phyloP scores from a whole-genome alignment of 2,113 vertebrate species.

The Sphaerodactylus townsendi region DNA sequence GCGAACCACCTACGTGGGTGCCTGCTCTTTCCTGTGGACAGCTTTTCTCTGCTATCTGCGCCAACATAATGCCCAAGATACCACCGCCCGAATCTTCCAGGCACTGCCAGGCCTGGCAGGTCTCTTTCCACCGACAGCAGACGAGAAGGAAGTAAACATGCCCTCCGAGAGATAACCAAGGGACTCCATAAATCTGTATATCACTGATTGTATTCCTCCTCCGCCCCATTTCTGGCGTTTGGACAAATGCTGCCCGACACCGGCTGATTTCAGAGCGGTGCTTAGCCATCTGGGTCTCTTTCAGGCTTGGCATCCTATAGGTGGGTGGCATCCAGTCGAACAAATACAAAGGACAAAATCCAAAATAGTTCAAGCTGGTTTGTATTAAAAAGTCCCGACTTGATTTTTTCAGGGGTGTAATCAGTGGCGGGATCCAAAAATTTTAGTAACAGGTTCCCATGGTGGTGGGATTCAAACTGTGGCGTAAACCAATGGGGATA shows the following conservation, averaged over 20 bases:
- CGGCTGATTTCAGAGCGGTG: neutral
- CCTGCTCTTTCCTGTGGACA: slow-evolving; percentile 82
- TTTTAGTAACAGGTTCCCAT: too few species aligned
- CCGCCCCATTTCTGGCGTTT: neutral
- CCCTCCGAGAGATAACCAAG: neutral
- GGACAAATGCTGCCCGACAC: neutral
- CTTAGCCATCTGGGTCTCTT: neutral
- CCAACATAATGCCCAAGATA: slow-evolving; percentile 13
- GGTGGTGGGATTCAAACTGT: too few species aligned
- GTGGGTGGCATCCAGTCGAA: neutral
- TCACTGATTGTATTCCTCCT: too few species aligned
- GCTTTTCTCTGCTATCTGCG: slow-evolving; percentile 75
- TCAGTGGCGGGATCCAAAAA: too few species aligned
- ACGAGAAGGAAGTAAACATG: neutral
- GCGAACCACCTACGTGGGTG: slow-evolving; percentile 80
- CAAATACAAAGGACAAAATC: neutral
- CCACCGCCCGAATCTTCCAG: slow-evolving; percentile 7
- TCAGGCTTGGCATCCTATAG: neutral
- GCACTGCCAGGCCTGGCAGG: neutral
- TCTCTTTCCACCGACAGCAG: neutral
- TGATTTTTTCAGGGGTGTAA: neutral
- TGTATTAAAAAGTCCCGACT: neutral
- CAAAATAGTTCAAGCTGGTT: neutral
- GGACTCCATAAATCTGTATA: neutral
- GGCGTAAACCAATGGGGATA: too few species aligned